Conservation (phyloP, 2,113 vertebrate genomes). For the Ceratotherium simum region DNA sequence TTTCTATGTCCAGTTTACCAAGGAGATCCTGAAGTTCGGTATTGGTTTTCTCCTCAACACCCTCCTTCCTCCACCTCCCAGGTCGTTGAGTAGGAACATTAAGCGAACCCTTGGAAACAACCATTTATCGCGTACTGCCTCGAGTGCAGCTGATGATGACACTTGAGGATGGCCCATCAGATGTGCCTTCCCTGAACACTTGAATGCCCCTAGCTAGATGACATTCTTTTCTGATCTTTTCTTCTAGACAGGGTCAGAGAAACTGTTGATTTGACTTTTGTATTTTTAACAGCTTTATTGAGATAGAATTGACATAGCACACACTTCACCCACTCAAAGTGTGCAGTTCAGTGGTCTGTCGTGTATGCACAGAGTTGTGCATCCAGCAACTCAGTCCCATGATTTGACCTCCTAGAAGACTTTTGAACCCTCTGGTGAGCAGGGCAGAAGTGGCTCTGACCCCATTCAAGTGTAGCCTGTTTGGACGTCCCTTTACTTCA, state of each 20-base stretch:
- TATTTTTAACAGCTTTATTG: background rate
- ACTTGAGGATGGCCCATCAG: fast-evolving
- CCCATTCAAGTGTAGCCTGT: fast-evolving
- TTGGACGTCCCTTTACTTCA: fast-evolving
- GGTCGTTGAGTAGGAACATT: fast-evolving
- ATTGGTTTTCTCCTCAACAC: background rate
- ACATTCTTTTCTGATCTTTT: fast-evolving
- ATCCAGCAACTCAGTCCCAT: fast-evolving
- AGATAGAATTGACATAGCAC: fast-evolving
- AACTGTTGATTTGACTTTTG: background rate
- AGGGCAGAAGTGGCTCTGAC: background rate
- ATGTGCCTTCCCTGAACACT: fast-evolving
- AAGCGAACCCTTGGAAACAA: too few species aligned
- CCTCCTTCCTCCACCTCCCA: background rate
- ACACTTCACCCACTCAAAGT: fast-evolving
- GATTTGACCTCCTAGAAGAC: background rate
- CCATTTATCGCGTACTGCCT: background rate
- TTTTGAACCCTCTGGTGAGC: too few species aligned
- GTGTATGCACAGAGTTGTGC: fast-evolving
- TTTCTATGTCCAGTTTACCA: fast-evolving
- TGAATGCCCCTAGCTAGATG: fast-evolving
- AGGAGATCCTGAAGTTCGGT: background rate
- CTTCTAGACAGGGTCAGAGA: background rate
- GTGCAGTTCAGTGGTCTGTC: fast-evolving
- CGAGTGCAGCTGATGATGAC: fast-evolving